phyloP scores from a whole-genome alignment of 2,113 vertebrate species.

The Argyrosomus japonicus region DNA sequence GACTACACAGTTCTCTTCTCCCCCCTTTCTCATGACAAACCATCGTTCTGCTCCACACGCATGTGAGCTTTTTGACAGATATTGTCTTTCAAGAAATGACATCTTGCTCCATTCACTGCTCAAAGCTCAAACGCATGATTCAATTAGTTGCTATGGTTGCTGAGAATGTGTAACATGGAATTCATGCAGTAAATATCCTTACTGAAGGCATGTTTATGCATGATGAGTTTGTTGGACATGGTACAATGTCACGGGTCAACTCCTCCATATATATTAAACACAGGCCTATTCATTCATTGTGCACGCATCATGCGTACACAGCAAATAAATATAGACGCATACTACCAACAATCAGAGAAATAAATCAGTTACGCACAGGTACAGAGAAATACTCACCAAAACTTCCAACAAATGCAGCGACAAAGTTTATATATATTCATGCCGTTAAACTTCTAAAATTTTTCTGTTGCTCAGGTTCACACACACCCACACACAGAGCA shows the following conservation, averaged over 20 bases:
- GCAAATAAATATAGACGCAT: conserved; percentile 14
- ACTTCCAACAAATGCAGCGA: background rate
- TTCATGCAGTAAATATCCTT: conserved; percentile 54
- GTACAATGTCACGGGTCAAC: conserved; percentile 61
- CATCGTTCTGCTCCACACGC: conserved; percentile 60
- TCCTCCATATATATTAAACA: conserved; percentile 24
- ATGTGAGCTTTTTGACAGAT: conserved; percentile 55
- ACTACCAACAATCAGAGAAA: background rate
- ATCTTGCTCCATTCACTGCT: conserved; percentile 58
- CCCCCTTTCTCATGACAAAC: conserved; percentile 49
- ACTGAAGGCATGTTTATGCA: conserved; percentile 70
- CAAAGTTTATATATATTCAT: background rate
- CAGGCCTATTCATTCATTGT: conserved; percentile 20
- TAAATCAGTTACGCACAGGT: background rate
- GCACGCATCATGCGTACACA: conserved; percentile 16
- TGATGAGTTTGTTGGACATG: conserved; percentile 61
- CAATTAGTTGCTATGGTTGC: conserved; percentile 70
- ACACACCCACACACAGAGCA: conserved; percentile 11
- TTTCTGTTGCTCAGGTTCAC: conserved; percentile 11
- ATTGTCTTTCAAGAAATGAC: conserved; percentile 60
- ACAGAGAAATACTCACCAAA: background rate
- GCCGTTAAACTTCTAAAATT: background rate
- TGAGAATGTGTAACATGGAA: conserved; percentile 66
- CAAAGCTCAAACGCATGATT: conserved; percentile 58
- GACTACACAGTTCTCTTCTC: conserved; percentile 22